Base-by-base conservation (phyloP, 2,113 vertebrate genomes). In the Muscicapa adusta region DNA sequence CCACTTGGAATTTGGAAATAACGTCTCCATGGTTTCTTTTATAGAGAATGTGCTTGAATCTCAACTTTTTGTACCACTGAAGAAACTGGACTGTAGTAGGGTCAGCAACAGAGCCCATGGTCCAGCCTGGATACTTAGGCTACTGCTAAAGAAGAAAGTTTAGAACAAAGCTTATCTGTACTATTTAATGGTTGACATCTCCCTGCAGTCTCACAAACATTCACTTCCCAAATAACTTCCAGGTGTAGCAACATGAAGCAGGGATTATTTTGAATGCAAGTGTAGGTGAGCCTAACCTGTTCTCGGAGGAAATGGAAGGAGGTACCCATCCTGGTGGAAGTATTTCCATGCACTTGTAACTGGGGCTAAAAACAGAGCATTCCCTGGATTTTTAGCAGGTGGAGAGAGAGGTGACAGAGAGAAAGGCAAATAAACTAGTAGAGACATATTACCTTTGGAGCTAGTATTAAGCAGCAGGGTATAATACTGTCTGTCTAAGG, bases 51-150 rank as follows among this genome's bases (percentile, higher is more conserved):
- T 19, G 5, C 13, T 62, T 68, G 17, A 77, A 33, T 51, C 28
- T 40, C 42, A 79, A 8, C 4, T 79, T 86, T 18, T 56, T 4
- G 3, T 40, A 40, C 34, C 7, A 8, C 12, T 57, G 22, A 17
- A 62, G 22, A 47, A 33, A 54, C 5, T 34, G 10, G 14, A 33
- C 40, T 29, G 16, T 23, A 28, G 19, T 19, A 79, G 29, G 60
- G 13, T 5, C 24, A 70, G 29, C 36, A 36, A 25, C 28, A 83
- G n/a, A 56, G 9, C 2, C 24, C 36, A 2, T 36, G 28, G 28
- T 48, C 24, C 9, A 38, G 5, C 14, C 33, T 8, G 5, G 0
- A 1, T 8, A 6, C 20, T 56, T 40, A 34, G 6, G 20, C 6
- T 40, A 3, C 15, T 89, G 48, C 24, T 65, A 24, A 19, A 63